These are phyloP conservation scores for Corythaeola cristata DNA, from an alignment of 2,113 vertebrate genomes.

Conservation along the genomic window DNA sequence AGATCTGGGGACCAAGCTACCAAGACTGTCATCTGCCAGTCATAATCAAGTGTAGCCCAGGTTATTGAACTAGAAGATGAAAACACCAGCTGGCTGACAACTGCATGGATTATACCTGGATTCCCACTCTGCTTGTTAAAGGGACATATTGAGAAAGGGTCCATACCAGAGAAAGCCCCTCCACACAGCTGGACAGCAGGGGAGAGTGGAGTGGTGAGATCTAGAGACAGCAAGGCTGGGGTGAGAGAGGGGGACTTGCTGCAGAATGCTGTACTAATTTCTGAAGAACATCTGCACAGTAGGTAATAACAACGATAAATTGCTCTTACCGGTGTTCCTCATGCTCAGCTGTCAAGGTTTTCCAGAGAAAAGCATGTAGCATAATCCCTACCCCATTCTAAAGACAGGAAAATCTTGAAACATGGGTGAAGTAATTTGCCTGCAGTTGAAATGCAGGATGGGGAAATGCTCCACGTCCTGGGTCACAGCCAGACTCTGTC, in stretches of 20 bases:
- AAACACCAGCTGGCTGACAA: not conserved
- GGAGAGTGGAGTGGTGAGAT: not conserved
- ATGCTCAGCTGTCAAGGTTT: not conserved
- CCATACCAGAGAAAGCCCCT: not conserved
- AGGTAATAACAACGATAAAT: not conserved
- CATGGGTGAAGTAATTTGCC: not conserved
- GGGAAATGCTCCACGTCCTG: not conserved
- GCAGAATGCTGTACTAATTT: not conserved
- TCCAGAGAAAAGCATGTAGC: not conserved
- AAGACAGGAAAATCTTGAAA: not conserved
- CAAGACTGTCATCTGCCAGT: not conserved
- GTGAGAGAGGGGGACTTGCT: not conserved
- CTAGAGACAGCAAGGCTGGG: not conserved
- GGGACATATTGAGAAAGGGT: not conserved
- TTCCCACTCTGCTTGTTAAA: not conserved
- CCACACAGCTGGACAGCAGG: not conserved
- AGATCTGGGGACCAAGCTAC: not conserved
- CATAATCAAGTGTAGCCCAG: not conserved
- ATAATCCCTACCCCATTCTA: not conserved
- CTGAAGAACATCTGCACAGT: not conserved
- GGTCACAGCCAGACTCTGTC: not conserved
- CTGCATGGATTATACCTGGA: not conserved
- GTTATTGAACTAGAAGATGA: not conserved
- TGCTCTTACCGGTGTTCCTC: not conserved
- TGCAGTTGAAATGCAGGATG: not conserved